Evolutionary conservation across 1,140 invertebrate species (phyloP).

Genomic region (Brachionus paranguensis): DNA sequence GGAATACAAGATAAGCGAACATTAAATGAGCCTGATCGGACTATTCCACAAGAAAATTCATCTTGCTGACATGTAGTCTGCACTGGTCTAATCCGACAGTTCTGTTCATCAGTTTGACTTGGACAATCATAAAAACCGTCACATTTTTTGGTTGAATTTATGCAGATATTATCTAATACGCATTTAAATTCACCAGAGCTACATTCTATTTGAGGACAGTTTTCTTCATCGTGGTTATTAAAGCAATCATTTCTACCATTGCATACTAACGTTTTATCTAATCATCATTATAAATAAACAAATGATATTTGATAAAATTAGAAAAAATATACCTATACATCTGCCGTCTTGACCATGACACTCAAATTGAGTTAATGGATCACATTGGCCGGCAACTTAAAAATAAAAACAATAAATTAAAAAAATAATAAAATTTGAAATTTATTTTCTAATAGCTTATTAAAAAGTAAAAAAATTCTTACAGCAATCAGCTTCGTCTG

Average conservation of each 20-base stretch:
- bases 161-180: slow-evolving; percentile 46
- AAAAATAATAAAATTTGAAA: too few species aligned
- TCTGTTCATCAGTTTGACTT: slow-evolving; percentile 1
- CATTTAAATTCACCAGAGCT: slow-evolving; percentile 85
- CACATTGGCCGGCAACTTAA: slow-evolving; percentile 35
- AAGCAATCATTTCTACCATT: slow-evolving; percentile 13
- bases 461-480: slow-evolving; percentile 12
- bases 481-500: slow-evolving; percentile 44
- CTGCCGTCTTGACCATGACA: slow-evolving; percentile 18
- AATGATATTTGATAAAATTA: not conserved
- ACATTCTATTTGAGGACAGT: slow-evolving; percentile 62
- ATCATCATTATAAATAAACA: not conserved
- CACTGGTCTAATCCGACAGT: not conserved
- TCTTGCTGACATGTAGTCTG: not conserved
- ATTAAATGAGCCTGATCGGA: not conserved
- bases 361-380: slow-evolving; percentile 34
- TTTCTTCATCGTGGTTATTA: slow-evolving; percentile 26
- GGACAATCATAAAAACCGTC: slow-evolving; percentile 28
- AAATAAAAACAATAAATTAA: not conserved
- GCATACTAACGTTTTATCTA: slow-evolving; percentile 11
- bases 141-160: not conserved
- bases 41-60: slow-evolving; percentile 17
- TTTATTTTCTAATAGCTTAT: too few species aligned
- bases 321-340: not conserved
- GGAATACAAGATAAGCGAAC: not conserved